Base-by-base conservation (phyloP, 2,888 invertebrate species). In the Drosophila meridionalis region DNA sequence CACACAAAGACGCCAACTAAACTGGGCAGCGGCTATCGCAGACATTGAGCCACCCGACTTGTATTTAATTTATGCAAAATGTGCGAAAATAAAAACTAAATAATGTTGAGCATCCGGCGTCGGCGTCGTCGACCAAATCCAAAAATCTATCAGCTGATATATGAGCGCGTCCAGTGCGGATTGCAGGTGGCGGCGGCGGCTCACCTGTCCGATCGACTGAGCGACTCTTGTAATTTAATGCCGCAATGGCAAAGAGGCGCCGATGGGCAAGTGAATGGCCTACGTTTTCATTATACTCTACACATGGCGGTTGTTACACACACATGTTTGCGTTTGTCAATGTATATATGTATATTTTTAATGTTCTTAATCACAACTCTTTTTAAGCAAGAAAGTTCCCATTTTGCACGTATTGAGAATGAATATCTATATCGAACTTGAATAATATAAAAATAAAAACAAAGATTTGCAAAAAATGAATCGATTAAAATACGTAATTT, bases 71-170 rank as follows among this genome's bases (percentile, higher is more conserved):
- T 86, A 86, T 86, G 85, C 85, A 79, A 83, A 86, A 87, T 85
- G 87, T 86, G 85, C 85, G 86, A 86, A 86, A 87, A 87, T 85
- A 75, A 85, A 85, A 80, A 70, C 86, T 81, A 81, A 87, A 85
- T 87, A 87, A 76, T 73, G 82, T 69, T 82, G 87, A 73, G 59
- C 80, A 73, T 73, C 77, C 63, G 62, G 53, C 50, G 68, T 45
- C 50, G 47, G 8, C 28, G 30, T 8, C 40, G 12, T 36, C 55
- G 74, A 76, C 77, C 72, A 75, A 68, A 84, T 76, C 80, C 78
- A 55, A 72, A 52, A 74, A 78, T 77, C 84, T 62, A 82, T 78
- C 72, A 72, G 78, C 70, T 74, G 82, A 36, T 38, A 53, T 36
- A 38, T 14, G 34, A 53, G 47, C 36, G 58, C 58, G 28, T 38